Conservation (phyloP, 2,888 invertebrate genomes). For the Cephus nigrinus region DNA sequence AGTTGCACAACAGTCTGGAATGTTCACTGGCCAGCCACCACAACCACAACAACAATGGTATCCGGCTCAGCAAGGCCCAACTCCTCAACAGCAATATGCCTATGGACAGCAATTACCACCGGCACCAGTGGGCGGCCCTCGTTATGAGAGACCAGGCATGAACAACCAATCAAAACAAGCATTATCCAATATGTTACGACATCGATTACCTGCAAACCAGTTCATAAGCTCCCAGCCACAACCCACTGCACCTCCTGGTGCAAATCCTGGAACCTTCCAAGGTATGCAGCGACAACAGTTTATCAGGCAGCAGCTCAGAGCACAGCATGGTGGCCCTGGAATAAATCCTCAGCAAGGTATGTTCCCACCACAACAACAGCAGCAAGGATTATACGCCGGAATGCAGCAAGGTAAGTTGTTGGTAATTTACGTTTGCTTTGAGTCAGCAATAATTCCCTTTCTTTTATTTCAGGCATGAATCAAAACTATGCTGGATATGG, state of each 20-base stretch:
- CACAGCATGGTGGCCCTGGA: conserved; percentile 64
- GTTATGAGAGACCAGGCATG: conserved; percentile 68
- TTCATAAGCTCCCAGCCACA: conserved; percentile 64
- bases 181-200: conserved; percentile 84
- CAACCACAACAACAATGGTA: conserved; percentile 67
- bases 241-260: conserved; percentile 51
- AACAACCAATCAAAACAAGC: conserved; percentile 85
- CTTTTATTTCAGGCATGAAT: conserved; percentile 66
- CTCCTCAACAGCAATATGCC: conserved; percentile 63
- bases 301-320: conserved; percentile 62
- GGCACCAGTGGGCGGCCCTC: conserved; percentile 53
- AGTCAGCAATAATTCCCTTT: conserved; percentile 10
- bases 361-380: conserved; percentile 68
- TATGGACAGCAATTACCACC: conserved; percentile 69
- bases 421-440: conserved; percentile 68
- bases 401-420: conserved; percentile 71
- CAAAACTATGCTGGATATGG: conserved; percentile 75
- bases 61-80: conserved; percentile 57
- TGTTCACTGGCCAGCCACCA: conserved; percentile 66
- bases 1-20: conserved; percentile 58
- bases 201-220: conserved; percentile 75
- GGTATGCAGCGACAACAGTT: conserved; percentile 66
- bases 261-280: conserved; percentile 59
- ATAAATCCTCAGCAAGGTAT: conserved; percentile 66
- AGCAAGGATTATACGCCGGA: conserved; percentile 69